A percentile compares a stretch with the other conserved stretches of the same genome.
phyloP scores from a whole-genome alignment of 2,113 vertebrate genomes.

The Leptosomus discolor region DNA sequence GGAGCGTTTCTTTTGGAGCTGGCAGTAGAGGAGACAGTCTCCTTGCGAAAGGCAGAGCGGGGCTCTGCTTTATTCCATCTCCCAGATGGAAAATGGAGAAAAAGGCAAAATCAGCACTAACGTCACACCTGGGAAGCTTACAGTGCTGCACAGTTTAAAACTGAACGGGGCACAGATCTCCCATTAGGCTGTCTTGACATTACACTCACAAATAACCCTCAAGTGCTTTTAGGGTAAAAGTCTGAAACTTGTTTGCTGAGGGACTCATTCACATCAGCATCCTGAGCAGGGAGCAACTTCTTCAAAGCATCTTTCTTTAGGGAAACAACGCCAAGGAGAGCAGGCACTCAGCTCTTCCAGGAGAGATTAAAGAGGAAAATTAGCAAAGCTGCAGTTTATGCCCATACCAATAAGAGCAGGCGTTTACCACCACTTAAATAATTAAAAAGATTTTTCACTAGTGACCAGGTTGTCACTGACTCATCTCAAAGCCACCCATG shows the following conservation, averaged over 20 bases:
- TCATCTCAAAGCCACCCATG: background rate
- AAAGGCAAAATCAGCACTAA: background rate
- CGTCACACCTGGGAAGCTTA: background rate
- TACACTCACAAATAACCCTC: slow-evolving; percentile 34
- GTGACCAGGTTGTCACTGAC: slow-evolving; percentile 36
- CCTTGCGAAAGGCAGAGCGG: background rate
- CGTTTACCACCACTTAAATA: slow-evolving; percentile 44
- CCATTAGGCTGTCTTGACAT: slow-evolving; percentile 14
- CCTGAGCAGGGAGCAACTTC: slow-evolving; percentile 1
- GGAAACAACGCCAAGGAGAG: slow-evolving; percentile 49
- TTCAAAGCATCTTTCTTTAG: slow-evolving; percentile 58
- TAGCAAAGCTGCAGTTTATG: slow-evolving; percentile 56
- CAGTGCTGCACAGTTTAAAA: background rate
- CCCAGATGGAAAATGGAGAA: background rate
- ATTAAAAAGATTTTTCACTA: slow-evolving; percentile 64
- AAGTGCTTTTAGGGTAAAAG: slow-evolving; percentile 59
- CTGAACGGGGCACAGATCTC: background rate
- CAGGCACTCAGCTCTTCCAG: slow-evolving; percentile 40
- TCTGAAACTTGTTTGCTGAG: slow-evolving; percentile 49
- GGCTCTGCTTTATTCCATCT: background rate
- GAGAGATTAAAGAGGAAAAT: slow-evolving; percentile 62
- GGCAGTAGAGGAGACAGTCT: slow-evolving; percentile 14
- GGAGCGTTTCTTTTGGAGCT: background rate
- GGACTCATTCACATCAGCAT: slow-evolving; percentile 8
- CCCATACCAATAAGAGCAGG: slow-evolving; percentile 48